A percentile compares a stretch with the other conserved stretches of the same genome.
Evolutionary conservation across 1,140 invertebrate species (phyloP).

Genomic region (Drosophila ananassae): DNA sequence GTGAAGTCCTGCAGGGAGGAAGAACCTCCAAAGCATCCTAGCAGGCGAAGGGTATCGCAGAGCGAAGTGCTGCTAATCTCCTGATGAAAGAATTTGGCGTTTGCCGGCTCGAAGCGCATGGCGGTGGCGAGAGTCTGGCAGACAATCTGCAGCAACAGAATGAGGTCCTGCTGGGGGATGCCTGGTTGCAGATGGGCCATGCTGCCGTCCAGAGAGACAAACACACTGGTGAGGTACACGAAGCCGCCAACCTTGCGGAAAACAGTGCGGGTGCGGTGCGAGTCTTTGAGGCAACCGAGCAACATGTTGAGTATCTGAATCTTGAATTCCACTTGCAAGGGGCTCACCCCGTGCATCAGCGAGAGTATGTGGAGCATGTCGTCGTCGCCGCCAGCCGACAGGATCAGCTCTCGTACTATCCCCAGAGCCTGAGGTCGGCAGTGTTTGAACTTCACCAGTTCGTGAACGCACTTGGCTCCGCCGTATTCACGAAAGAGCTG

Average conservation of each 20-base stretch:
- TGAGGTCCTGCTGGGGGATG: constrained; percentile 85
- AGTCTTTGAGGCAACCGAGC: constrained; percentile 94
- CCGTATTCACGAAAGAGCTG: constrained; percentile 96
- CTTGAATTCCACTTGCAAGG: constrained; percentile 92
- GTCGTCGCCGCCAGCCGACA: constrained; percentile 96
- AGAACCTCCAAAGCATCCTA: constrained; percentile 94
- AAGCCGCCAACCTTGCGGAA: constrained; percentile 99
- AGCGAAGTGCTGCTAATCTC: constrained; percentile 97
- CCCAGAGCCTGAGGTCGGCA: constrained; percentile 92
- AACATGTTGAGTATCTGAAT: constrained; percentile 96
- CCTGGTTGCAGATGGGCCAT: constrained; percentile 79
- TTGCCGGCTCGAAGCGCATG: constrained; percentile 99
- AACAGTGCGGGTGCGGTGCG: constrained; percentile 97
- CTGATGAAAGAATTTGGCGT: constrained; percentile 98
- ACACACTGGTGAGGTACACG: constrained; percentile 97
- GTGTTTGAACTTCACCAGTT: constrained; percentile 93
- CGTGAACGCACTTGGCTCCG: constrained; percentile 95
- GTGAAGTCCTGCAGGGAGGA: constrained; percentile 85
- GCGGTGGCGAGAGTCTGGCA: constrained; percentile 98
- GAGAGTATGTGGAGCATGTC: constrained; percentile 96
- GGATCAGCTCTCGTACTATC: constrained; percentile 93
- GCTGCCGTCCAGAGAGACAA: constrained; percentile 96
- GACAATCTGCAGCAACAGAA: constrained; percentile 93
- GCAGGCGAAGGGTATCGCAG: constrained; percentile 94
- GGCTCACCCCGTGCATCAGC: constrained; percentile 94